A percentile compares a stretch with the other conserved stretches of the same genome.
phyloP scores from a whole-genome alignment of 2,113 vertebrate species.

The Cisticola juncidis region DNA sequence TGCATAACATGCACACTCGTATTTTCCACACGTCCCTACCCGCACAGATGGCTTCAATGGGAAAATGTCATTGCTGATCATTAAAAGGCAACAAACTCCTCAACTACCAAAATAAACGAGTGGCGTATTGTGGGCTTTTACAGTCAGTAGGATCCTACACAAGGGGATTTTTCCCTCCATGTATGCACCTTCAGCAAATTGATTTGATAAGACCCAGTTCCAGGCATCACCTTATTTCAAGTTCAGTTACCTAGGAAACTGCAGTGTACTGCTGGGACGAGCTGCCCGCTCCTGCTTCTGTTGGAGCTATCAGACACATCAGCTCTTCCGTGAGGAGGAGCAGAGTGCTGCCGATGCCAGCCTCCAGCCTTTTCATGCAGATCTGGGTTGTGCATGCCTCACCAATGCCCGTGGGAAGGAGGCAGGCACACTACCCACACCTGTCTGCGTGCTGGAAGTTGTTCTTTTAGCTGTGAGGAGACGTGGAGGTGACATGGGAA shows the following conservation, averaged over 20 bases:
- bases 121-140: neutral
- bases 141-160: neutral
- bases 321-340: constrained; percentile 53
- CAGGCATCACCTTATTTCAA: constrained; percentile 72
- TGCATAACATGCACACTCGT: constrained; percentile 40
- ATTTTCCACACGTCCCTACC: constrained; percentile 8
- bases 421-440: neutral
- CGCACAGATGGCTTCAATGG: constrained; percentile 8
- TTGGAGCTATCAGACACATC: constrained; percentile 67
- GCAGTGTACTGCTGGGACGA: constrained; percentile 69
- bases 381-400: neutral
- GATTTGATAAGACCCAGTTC: constrained; percentile 64
- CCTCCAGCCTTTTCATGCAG: constrained; percentile 37
- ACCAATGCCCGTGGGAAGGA: neutral
- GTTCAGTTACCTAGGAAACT: constrained; percentile 80
- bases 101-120: neutral
- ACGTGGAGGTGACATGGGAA: neutral
- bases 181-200: constrained; percentile 56
- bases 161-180: neutral
- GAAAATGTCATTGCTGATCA: constrained; percentile 4
- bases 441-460: neutral
- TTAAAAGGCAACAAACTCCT: constrained; percentile 13
- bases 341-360: neutral
- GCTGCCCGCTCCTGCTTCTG: constrained; percentile 60
- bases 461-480: neutral